These are phyloP conservation scores for Diarsia rubi DNA, from an alignment of 2,888 invertebrate genomes.

Conservation along the genomic window DNA sequence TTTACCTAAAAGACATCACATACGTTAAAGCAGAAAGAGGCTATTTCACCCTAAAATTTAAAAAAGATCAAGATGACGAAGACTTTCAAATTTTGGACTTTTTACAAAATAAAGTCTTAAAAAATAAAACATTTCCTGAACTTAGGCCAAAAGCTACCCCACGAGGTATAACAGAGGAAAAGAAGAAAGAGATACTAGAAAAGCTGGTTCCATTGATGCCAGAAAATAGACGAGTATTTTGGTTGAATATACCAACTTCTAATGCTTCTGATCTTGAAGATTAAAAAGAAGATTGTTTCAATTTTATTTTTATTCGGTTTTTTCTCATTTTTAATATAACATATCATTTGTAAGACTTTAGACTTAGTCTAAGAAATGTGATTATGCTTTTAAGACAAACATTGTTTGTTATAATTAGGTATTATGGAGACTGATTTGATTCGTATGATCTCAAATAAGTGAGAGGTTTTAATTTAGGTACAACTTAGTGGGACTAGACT, in stretches of 20 bases:
- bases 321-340: not conserved
- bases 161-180: slow-evolving; percentile 17
- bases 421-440: slow-evolving; percentile 4
- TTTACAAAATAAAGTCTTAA: slow-evolving; percentile 19
- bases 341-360: slow-evolving; percentile 3
- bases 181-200: slow-evolving; percentile 23
- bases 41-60: slow-evolving; percentile 11
- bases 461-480: slow-evolving; percentile 6
- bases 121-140: slow-evolving; percentile 7
- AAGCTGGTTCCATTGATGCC: slow-evolving; percentile 25
- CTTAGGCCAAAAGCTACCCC: slow-evolving; percentile 4
- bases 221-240: slow-evolving; percentile 26
- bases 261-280: not conserved
- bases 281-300: not conserved
- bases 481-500: no score
- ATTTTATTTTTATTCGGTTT: not conserved
- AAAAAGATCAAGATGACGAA: slow-evolving; percentile 13
- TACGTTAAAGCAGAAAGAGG: slow-evolving; percentile 22
- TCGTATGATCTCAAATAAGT: slow-evolving; percentile 8
- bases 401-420: slow-evolving; percentile 1
- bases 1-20: slow-evolving; percentile 20
- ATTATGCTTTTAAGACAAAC: slow-evolving; percentile 2
- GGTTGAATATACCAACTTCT: slow-evolving; percentile 20
- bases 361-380: no score
- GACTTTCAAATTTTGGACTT: slow-evolving; percentile 20